These are phyloP conservation scores for Marisa cornuarietis DNA, from an alignment of 1,140 invertebrate species.

Conservation along the genomic window DNA sequence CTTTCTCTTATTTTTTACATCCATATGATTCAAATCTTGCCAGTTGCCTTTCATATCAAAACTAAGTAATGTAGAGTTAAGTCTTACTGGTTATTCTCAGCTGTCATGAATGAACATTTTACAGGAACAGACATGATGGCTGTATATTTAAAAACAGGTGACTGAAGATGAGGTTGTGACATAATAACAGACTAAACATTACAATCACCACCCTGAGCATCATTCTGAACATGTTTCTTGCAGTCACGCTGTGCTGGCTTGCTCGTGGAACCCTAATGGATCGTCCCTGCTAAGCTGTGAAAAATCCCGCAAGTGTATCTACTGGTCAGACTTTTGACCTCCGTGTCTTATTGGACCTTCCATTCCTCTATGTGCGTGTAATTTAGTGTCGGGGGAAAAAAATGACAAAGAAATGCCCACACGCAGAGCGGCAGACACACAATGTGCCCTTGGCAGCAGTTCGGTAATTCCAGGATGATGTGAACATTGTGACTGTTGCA, in stretches of 20 bases:
- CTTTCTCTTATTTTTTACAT: neutral
- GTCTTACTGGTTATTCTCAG: too few species aligned
- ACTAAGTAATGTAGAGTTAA: too few species aligned
- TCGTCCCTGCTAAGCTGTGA: constrained; percentile 88
- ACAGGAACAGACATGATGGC: too few species aligned
- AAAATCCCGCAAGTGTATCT: constrained; percentile 81
- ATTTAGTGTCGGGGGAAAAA: neutral
- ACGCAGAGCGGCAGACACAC: neutral
- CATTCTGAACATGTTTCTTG: constrained; percentile 49
- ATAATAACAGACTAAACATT: too few species aligned
- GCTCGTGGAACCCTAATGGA: constrained; percentile 90
- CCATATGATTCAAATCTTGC: too few species aligned
- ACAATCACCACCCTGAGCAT: too few species aligned
- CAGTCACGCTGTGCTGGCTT: constrained; percentile 87
- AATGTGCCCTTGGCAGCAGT: neutral
- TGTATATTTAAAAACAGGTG: too few species aligned
- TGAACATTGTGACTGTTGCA: too few species aligned
- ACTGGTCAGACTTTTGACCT: constrained; percentile 75
- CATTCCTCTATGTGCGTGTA: neutral
- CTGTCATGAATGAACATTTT: too few species aligned
- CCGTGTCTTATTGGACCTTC: neutral
- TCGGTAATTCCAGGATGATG: too few species aligned
- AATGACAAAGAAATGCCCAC: neutral
- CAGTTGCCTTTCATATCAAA: too few species aligned
- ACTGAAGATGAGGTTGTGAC: too few species aligned